Base-by-base conservation (phyloP, 2,113 vertebrate species). In the Sarotherodon lohbergeri region DNA sequence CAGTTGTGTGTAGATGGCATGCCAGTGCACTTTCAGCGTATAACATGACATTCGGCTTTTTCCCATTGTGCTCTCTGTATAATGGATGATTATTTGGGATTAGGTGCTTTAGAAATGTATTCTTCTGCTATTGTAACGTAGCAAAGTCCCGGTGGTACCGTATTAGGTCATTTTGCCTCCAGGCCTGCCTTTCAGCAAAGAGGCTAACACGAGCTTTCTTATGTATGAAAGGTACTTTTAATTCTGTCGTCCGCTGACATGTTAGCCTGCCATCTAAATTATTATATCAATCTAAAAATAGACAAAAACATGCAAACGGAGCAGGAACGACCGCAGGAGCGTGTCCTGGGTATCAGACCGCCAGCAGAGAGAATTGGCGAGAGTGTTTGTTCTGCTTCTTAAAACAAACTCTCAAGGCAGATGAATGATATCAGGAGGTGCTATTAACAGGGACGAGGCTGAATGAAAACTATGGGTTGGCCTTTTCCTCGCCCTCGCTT, bases 331-430 rank as follows among this genome's bases (percentile, higher is more conserved):
- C 24, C 52, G 80, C 71, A 24, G 41, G 41, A 59, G 10, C 73
- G 57, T 86, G 73, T 52, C 27, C 61, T 84, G 59, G 55, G 34
- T 24, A 91, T 95, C 86, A 83, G 93, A 93, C 91, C 82, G 87
- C 93, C 94, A 85, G 89, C 73, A 63, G 91, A 93, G 86, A 84
- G 86, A 89, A 81, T 84, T 92, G 86, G 90, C n/a, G 61, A 80
- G 87, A 85, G 88, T 79, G 86, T 92, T 92, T 87, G 91, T 90
- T 93, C 86, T 88, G 92, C 95, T 94, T 96, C 92, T 96, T 94
- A 91, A 96, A 96, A 95, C 94, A 96, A 96, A 95, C 95, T 91
- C 79, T 87, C 9, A 22, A 76, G 50, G 92, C 92, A 95, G 94
- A 95, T 94, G 95, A 96, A 95, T 90, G 93, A 93, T 94, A 93